Evolutionary conservation across 2,797 vertebrate genomes (phyloP), one percentile per base, ranked within the genome.

Genomic region (Artibeus jamaicensis): DNA sequence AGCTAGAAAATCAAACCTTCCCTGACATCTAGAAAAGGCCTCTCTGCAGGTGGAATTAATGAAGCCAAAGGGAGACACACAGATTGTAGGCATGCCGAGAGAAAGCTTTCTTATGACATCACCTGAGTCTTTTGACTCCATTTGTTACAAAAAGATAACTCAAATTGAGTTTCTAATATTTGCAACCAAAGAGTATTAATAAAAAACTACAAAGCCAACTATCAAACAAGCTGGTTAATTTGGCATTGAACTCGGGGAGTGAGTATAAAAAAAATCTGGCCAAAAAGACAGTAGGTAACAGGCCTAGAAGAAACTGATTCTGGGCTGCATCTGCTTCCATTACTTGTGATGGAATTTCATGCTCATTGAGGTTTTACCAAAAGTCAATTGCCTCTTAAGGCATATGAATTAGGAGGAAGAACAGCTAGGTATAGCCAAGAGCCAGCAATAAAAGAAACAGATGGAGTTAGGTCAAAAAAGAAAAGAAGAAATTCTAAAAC

Each of bases 241-340:
- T 70, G 85, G 88, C 94, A 92, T 9, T 76, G 70, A 95, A 76
- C 83, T 92, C 88, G 65, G 39, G 78, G 39, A 26, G 44, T 32
- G 55, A 86, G 74, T 70, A n/a, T 48, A 62, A 78, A 96, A 83
- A 78, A 79, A 94, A 76, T 48, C 34, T 7, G 89, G 44, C 94
- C 96, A 97, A 93, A 83, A 92, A 70, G 78, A 94, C 68, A 95
- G 89, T 78, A 95, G 91, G 84, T 78, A 96, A 91, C 90, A 68
- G 50, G 44, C 73, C 76, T 90, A 32, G 74, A 95, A 95, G 91
- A 94, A 70, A 91, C 39, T 1, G 70, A 97, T 86, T 95, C 86
- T 81, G 74, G 21, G 50, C 57, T 79, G 37, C 26, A 46, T 57
- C 77, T 50, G 24, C 39, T 91, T 94, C 78, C 71, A 37, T 73